Base-by-base conservation (phyloP, 2,888 invertebrate genomes). In the Perizoma flavofasciatum region DNA sequence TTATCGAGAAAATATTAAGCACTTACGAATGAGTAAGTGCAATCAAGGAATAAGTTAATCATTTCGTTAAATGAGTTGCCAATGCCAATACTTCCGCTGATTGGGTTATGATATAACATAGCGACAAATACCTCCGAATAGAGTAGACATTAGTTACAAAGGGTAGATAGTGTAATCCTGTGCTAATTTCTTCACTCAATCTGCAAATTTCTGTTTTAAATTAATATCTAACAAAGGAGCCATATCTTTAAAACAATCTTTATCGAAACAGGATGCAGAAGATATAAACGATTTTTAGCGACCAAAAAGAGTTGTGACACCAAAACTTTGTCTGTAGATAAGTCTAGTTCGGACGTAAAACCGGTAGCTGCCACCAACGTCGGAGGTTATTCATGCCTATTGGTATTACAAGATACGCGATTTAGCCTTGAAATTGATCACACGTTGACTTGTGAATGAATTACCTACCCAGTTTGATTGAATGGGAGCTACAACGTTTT, bases 291-390 rank as follows among this genome's bases (percentile, higher is more conserved):
- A 81, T 81, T 78, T 74, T 73, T 75, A 68, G 67, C 68, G 66
- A 76, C 75, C 79, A 81, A 84, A 83, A 79, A 75, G 65, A 78
- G 80, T 82, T 83, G 78, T 83, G 82, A 82, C 83, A 81, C 72
- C 74, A 56, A 77, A 78, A 75, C 74, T 75, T 75, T 70, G 72
- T 70, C 70, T 77, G 72, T 77, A 79, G 81, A 80, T 85, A 83
- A 81, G 75, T 70, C 63, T 72, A 71, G 71, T 74, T 79, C 76
- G 75, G 68, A 72, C 75, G 85, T 86, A 88, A 86, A 88, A 89
- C 89, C 87, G 87, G 90, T 90, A 88, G 89, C 81, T 34, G 70
- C 78, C 82, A 76, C 78, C 78, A 77, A 78, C 76, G 76, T 71
- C 55, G 72, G 79, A 70, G 67, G 72, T 67, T 74, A 71, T 73